Evolutionary conservation across 2,888 invertebrate genomes (phyloP), one percentile per base, ranked within the genome.

Genomic region (Eremobia ochroleuca): DNA sequence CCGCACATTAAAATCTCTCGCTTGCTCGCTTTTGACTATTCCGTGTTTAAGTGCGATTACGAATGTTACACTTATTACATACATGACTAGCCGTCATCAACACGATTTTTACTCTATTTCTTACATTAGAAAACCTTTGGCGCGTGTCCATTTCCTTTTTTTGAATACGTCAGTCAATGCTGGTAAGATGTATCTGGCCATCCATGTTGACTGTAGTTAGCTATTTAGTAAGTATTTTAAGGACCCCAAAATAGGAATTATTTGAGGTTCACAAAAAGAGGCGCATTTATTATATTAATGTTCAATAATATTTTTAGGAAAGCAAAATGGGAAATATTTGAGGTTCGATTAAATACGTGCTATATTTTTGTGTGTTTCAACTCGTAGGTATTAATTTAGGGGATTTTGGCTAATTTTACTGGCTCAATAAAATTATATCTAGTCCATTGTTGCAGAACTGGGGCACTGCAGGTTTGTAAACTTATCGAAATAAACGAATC

Each of bases 71-170:
- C 79, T 87, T 89, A 83, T 83, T 82, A 87, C 71, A 76, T 34
- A 84, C 88, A 89, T 92, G 91, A 92, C 89, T 86, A 85, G 76
- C 84, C 70, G 86, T 87, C 88, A 91, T 90, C 88, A 91, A 89
- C 89, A 89, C 83, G 85, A 84, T 89, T 86, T 86, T 88, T 86
- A 78, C 55, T 87, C 61, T 43, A 79, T 87, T 87, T 87, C 85
- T 86, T 83, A 85, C 86, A 75, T 88, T 89, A 85, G 86, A 88
- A 85, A 90, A 90, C 82, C 79, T 88, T 86, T 85, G 71, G 77
- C 69, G 62, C 34, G 87, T 91, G 80, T 90, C 87, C 90, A 87
- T 87, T 86, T 55, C 34, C 40, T 70, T 83, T 74, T 21, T 77
- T 77, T 77, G 49, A 64, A 64, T 80, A 77, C 43, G 37, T 73